Base-by-base conservation (phyloP, 2,888 invertebrate genomes). In the Marronus borbonicus region DNA sequence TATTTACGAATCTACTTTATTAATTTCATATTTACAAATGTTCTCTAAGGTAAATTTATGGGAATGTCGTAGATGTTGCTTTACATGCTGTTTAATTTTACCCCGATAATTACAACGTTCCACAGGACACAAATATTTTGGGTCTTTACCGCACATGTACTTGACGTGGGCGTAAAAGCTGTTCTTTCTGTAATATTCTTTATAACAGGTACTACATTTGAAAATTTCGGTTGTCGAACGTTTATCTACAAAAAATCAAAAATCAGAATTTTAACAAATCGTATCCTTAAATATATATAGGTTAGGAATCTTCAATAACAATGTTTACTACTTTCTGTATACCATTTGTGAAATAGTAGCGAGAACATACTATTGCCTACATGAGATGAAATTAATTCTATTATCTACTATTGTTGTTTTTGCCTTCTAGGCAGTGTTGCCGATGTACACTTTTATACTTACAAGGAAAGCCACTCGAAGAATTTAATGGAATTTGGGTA, bases 131-230 rank as follows among this genome's bases (percentile, higher is more conserved):
- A 55, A 39, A 24, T 50, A 76, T 66, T 36, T 76, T 17, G 76
- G 76, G 8, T 76, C 76, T 36, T 76, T 76, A 44, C 68, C 76
- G 14, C 76, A 76, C 58, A 76, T 39, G 52, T 66, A 76, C 10
- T 66, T 76, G 8, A 76, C 55, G 36, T 76, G 76, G 39, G 49
- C 66, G 20, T 76, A 76, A 58, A 76, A 68, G 14, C 76, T 76
- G 39, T 76, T 76, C 58, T 12, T 50, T 44, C 50, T 31, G 3
- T 62, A 28, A 49, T 76, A 76, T 66, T 55, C 68, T 28, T 66
- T 76, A 20, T 36, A 8, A 58, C 76, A 76, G 14, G 76, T 28
- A n/a, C 3, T 66, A 52, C 76, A 76, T 64, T 76, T 52, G 36
- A 65, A 68, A 44, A 20, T 20, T 76, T 66, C 36, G n/a, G 39